A percentile compares a stretch with the other conserved stretches of the same genome.
Evolutionary conservation across 2,113 vertebrate species (phyloP).

Genomic region (Etheostoma cragini): DNA sequence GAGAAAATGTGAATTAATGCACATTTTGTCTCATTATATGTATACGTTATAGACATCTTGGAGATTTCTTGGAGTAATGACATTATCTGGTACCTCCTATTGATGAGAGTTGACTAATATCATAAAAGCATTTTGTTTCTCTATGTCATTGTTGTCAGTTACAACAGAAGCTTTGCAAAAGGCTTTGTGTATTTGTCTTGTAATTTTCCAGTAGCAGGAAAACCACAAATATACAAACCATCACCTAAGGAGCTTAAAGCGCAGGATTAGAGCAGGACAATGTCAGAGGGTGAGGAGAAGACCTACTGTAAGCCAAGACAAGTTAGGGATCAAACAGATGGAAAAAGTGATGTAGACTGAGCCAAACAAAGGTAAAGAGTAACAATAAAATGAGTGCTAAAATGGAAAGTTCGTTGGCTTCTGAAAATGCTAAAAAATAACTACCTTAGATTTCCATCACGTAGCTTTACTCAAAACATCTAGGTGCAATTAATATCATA

Average conservation of each 20-base stretch:
- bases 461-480: neutral
- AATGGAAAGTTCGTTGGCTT: slow-evolving; percentile 38
- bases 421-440: slow-evolving; percentile 8
- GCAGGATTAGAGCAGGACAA: slow-evolving; percentile 51
- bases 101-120: slow-evolving; percentile 6
- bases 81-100: neutral
- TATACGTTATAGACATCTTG: neutral
- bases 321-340: slow-evolving; percentile 55
- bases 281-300: slow-evolving; percentile 28
- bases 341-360: slow-evolving; percentile 45
- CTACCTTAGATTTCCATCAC: neutral
- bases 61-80: neutral
- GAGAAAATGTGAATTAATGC: neutral
- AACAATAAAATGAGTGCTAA: neutral
- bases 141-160: slow-evolving; percentile 19
- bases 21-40: no score
- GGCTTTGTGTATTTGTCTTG: slow-evolving; percentile 47
- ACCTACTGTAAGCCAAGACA: slow-evolving; percentile 26
- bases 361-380: neutral
- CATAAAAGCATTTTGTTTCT: slow-evolving; percentile 26
- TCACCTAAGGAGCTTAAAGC: slow-evolving; percentile 46
- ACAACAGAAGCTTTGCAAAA: slow-evolving; percentile 43
- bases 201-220: slow-evolving; percentile 56
- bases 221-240: slow-evolving; percentile 48
- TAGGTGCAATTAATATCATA: neutral